phyloP scores from a whole-genome alignment of 2,113 vertebrate genomes.

The Garra rufa region DNA sequence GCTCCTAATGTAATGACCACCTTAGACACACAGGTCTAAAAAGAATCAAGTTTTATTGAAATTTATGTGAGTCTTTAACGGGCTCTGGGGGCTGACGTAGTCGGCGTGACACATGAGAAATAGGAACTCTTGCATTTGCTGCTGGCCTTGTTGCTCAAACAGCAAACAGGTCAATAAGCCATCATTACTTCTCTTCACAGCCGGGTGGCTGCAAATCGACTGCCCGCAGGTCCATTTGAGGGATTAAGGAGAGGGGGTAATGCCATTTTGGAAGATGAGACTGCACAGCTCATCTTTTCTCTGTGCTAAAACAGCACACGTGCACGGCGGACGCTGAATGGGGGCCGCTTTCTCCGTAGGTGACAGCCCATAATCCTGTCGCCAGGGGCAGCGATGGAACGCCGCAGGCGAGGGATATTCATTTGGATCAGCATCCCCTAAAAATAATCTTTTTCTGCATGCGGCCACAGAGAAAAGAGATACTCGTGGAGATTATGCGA shows the following conservation, averaged over 20 bases:
- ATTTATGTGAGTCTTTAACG: conserved; percentile 60
- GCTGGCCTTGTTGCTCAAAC: conserved; percentile 77
- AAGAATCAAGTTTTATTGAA: conserved; percentile 50
- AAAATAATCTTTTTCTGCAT: conserved; percentile 54
- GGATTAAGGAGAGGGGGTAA: conserved; percentile 78
- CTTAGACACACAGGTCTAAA: conserved; percentile 34
- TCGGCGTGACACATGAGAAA: conserved; percentile 60
- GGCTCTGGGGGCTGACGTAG: conserved; percentile 47
- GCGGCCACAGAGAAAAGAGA: conserved; percentile 16
- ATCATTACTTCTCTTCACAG: conserved; percentile 90
- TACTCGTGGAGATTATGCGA: conserved; percentile 44
- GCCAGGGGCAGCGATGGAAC: conserved; percentile 51
- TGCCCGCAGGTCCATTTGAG: conserved; percentile 81
- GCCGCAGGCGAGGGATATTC: conserved; percentile 52
- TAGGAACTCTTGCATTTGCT: conserved; percentile 72
- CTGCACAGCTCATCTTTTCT: conserved; percentile 75
- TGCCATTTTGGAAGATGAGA: conserved; percentile 74
- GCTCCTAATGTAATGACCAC: conserved; percentile 29
- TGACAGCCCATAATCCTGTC: conserved; percentile 66
- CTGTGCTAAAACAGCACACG: conserved; percentile 59
- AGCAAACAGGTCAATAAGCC: conserved; percentile 89
- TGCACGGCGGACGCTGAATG: conserved; percentile 56
- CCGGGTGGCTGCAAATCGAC: conserved; percentile 85
- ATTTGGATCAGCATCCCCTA: conserved; percentile 62
- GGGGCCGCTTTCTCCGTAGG: conserved; percentile 36